Evolutionary conservation across 2,113 vertebrate species (phyloP), one percentile per base, ranked within the genome.

Genomic region (Lucifuga dentata): DNA sequence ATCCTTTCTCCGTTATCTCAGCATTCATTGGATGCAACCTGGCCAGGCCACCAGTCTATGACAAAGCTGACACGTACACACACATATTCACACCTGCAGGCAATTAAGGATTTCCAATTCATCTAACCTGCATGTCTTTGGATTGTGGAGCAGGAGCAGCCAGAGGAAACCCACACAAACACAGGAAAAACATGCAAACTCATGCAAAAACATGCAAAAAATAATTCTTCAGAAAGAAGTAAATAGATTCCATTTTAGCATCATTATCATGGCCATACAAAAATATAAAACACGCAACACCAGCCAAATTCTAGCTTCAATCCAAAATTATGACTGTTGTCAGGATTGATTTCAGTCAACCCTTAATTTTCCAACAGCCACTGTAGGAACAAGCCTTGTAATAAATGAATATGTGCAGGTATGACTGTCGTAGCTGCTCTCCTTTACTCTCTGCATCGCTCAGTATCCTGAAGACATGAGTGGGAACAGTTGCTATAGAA

Each of bases 401-500:
- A 61, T 59, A 45, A 76, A 80, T 69, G 33, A 45, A 53, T 76
- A 50, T 21, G 21, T 38, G 39, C 61, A 74, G 82, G 78, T 73
- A 74, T 15, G 41, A 53, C 21, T 59, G 63, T 66, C 79, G 61
- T 16, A 55, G 63, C 73, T 57, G 78, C 26, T 59, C 46, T 73
- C 21, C 58, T 75, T 79, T 46, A 39, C 11, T 46, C 41, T 44
- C 70, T 5, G 45, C 70, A 80, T 74, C 71, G 70, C 81, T 81
- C 73, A 52, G 63, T 67, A 81, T 84, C 80, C 86, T 62, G 51
- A 82, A 90, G 84, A 88, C 17, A 58, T 55, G 73, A 86, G 76
- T 72, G 56, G 66, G 80, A 88, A 82, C 79, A 60, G 90, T 91
- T 89, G 90, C 88, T 81, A 89, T 91, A 89, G 88, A 85, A 90